phyloP scores from a whole-genome alignment of 2,888 invertebrate species.

The Drosophila austrosaltans region DNA sequence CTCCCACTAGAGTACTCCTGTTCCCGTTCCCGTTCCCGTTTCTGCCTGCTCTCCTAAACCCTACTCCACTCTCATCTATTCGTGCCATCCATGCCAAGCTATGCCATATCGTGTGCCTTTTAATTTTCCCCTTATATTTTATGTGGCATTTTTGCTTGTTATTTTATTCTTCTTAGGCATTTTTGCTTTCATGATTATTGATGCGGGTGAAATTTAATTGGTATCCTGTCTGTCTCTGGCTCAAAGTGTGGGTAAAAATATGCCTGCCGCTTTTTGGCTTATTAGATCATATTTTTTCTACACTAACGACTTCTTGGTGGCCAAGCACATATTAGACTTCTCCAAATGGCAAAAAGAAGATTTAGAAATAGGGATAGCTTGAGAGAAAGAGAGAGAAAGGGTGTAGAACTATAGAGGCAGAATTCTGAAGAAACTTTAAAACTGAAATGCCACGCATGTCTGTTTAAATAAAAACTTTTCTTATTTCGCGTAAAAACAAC shows the following conservation, averaged over 20 bases:
- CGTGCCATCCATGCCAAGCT: conserved; percentile 5
- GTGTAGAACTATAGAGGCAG: conserved; percentile 6
- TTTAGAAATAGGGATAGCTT: background rate
- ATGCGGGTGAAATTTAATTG: conserved; percentile 81
- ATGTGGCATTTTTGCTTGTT: conserved; percentile 69
- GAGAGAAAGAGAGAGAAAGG: conserved; percentile 11
- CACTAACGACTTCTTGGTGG: conserved; percentile 47
- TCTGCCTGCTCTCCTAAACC: background rate
- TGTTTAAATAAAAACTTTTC: conserved; percentile 79
- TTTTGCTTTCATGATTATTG: conserved; percentile 81
- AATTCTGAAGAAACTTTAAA: conserved; percentile 41
- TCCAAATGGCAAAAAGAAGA: conserved; percentile 21
- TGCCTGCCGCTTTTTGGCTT: conserved; percentile 40
- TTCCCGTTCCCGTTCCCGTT: background rate
- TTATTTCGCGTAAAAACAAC: conserved; percentile 71
- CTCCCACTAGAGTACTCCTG: background rate
- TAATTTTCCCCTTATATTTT: conserved; percentile 74
- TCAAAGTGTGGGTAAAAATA: conserved; percentile 10
- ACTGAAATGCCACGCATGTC: conserved; percentile 57
- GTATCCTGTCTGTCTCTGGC: conserved; percentile 32
- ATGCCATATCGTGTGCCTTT: conserved; percentile 54
- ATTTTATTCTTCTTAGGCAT: conserved; percentile 46
- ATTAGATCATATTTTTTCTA: conserved; percentile 62
- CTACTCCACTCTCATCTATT: background rate
- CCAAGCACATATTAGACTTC: conserved; percentile 40